Percentiles rank a stretch among this genome's conserved stretches.
phyloP scores from a whole-genome alignment of 2,797 vertebrate genomes.

The Amblyopsis hoosieri region DNA sequence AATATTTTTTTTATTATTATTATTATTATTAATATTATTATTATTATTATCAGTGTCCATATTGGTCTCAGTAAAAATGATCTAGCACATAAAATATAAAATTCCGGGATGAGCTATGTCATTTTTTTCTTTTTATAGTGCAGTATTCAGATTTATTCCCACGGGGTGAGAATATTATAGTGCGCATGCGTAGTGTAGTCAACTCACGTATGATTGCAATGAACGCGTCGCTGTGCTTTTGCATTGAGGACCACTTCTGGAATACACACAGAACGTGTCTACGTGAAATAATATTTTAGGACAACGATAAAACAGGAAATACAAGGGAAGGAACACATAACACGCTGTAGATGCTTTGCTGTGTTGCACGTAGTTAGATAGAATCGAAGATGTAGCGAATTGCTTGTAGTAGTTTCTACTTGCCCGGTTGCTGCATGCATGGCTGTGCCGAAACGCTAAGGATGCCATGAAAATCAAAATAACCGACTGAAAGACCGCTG shows the following conservation, averaged over 20 bases:
- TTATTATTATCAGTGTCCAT: no score
- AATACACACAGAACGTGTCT: slow-evolving; percentile 27
- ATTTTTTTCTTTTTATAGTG: slow-evolving; percentile 4
- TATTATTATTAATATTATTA: no score
- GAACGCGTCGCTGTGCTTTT: slow-evolving; percentile 37
- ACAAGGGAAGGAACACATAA: neutral
- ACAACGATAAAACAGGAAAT: neutral
- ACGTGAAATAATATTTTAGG: slow-evolving; percentile 31
- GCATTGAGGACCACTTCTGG: slow-evolving; percentile 48
- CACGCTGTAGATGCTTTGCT: neutral
- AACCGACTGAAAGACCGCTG: slow-evolving; percentile 60
- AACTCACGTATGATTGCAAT: slow-evolving; percentile 56
- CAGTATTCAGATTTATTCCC: slow-evolving; percentile 1
- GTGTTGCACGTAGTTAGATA: slow-evolving; percentile 7
- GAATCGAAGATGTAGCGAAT: slow-evolving; percentile 50
- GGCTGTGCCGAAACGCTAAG: slow-evolving; percentile 48
- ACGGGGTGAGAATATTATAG: neutral
- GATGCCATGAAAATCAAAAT: slow-evolving; percentile 69
- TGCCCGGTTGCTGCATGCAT: slow-evolving; percentile 47
- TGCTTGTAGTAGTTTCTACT: slow-evolving; percentile 27
- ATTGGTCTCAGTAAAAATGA: no score
- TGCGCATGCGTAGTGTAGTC: slow-evolving; percentile 65
- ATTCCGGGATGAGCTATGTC: neutral
- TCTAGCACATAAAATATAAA: neutral
- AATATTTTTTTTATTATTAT: no score